phyloP scores from a whole-genome alignment of 2,113 vertebrate genomes.

The Origma solitaria region DNA sequence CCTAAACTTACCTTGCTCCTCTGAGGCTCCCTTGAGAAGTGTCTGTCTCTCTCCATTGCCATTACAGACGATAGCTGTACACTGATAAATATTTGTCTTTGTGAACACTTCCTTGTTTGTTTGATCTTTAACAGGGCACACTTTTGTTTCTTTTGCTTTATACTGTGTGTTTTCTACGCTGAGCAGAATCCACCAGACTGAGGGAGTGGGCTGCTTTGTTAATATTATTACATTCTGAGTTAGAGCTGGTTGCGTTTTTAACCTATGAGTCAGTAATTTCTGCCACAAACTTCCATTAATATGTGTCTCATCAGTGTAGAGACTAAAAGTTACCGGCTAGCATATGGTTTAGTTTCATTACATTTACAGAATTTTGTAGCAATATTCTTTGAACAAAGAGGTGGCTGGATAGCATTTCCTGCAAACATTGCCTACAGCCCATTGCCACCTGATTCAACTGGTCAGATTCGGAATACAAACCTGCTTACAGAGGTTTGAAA shows the following conservation, averaged over 20 bases:
- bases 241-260: background rate
- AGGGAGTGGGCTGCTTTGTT: background rate
- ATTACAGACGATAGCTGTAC: background rate
- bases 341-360: background rate
- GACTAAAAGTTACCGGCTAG: background rate
- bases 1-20: background rate
- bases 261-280: background rate
- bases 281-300: background rate
- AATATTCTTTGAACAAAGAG: background rate
- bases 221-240: background rate
- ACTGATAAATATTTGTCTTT: constrained; percentile 40
- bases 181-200: background rate
- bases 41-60: background rate
- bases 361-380: background rate
- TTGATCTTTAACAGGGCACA: background rate
- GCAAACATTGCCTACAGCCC: background rate
- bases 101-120: constrained; percentile 1
- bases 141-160: constrained; percentile 8
- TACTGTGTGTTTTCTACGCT: background rate
- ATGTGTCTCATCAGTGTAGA: background rate
- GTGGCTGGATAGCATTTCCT: background rate
- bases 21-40: background rate
- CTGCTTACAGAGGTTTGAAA: background rate
- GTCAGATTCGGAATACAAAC: background rate
- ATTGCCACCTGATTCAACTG: background rate